Base-by-base conservation (phyloP, 1,140 invertebrate species). In the Aphelenchoides besseyi region DNA sequence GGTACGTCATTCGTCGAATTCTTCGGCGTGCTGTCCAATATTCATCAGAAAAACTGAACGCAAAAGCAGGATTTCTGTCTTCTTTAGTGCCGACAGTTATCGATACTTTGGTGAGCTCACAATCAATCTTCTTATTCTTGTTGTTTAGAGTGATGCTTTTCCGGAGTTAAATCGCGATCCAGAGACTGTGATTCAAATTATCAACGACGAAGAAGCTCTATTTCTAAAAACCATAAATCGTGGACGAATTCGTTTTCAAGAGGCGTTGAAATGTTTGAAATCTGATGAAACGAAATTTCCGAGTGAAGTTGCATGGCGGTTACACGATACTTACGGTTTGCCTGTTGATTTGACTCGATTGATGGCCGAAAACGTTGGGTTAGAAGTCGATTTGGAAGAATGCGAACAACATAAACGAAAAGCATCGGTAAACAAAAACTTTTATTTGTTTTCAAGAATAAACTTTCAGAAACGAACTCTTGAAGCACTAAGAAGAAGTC, bases 321-420 rank as follows among this genome's bases (percentile, higher is more conserved):
- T 99, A 41, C 98, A 98, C 85, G 96, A 99, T 84, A 99, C 96
- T 0, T 98, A 97, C 85, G 96, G 96, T 12, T 98, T 98, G 84
- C 96, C 96, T 2, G 89, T 98, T 66, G 96, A 98, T 88, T 88
- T 99, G 37, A 99, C 96, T 0, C 90, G 92, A 78, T 87, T 98
- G 1, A 98, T 99, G 94, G 91, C 91, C 57, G 95, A 98, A 88
- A 96, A 99, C 86, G 93, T 92, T 84, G 91, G 91, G 8, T 85
- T 98, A 0, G 85, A 85, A 57, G 90, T 98, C 72, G 92, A 98
- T 85, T 91, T 94, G 89, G 86, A 84, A 32, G 90, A 87, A 37
- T 99, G 96, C 86, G 94, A 98, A 87, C 26, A 59, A 18, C 55
- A 29, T 8, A 59, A 59, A 23, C 5, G 23, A 23, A 33, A 59